Evolutionary conservation across 1,140 invertebrate genomes (phyloP), one percentile per base, ranked within the genome.

Genomic region (Akabosia matsudoensis): DNA sequence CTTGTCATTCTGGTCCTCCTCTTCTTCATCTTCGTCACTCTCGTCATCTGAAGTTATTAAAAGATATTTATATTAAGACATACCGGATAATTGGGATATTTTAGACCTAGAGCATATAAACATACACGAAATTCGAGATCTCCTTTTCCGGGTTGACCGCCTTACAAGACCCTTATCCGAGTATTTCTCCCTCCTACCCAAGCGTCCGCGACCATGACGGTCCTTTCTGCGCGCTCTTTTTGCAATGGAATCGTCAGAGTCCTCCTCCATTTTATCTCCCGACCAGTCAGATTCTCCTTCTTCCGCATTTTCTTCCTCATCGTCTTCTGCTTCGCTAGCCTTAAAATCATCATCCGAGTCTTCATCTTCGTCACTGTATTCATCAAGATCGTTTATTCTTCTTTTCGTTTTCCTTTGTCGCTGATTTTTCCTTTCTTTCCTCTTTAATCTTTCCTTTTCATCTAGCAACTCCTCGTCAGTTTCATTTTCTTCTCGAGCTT

Each of bases 331-430:
- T 10, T 51, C 78, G 4, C 85, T 84, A n/a, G 89, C 91, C 82
- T 93, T 93, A 79, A 95, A 95, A 84, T 95, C 93, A 84, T 95
- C 93, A 82, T 95, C 93, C 0, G 91, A 93, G 76, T 89, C 90
- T 83, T 93, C 92, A 75, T 92, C 92, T 83, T 93, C 92, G 74
- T 92, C 92, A 52, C 91, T 93, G 33, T 90, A 90, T 1, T 92
- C 89, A 80, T 95, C 93, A 14, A 96, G 85, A 76, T 91, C 92
- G 81, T 93, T 94, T 0, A 95, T 84, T 79, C 92, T 92, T 56
- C 81, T 72, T 74, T 74, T 72, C 52, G 72, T 75, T 45, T 79
- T 81, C 34, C 75, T 73, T 67, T 74, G 73, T 26, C 76, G 52
- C 3, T 33, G 37, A 26, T 79, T 79, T 24, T 78, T 24, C 28